Evolutionary conservation across 2,797 vertebrate genomes (phyloP), one percentile per base, ranked within the genome.

Genomic region (Paratrypauchen microcephalus): DNA sequence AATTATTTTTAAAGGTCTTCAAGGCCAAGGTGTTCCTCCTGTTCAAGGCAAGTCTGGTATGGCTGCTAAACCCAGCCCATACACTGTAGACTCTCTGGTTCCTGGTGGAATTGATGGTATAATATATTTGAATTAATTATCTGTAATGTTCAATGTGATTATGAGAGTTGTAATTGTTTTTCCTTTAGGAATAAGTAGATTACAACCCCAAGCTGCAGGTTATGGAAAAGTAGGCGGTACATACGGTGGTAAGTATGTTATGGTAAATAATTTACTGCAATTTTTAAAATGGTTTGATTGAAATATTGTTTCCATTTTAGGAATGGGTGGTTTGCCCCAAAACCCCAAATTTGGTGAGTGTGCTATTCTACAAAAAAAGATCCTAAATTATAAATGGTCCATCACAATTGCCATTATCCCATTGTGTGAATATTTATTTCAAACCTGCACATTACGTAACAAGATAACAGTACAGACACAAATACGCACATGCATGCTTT

Each of bases 51-150:
- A 85, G 69, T 82, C 86, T 72, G 87, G 90, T 91, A 83, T 19
- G 45, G 23, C 75, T 90, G 70, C 80, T 45, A 71, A 36, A 71
- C 83, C 82, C 21, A 65, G 78, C 39, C 87, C 86, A 65, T 91
- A 90, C 73, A 87, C 83, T 16, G 87, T 86, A 62, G 86, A 87
- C 2, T 78, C 83, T 12, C 41, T 87, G 41, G 69, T 86, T 74
- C 77, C 87, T 69, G 79, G 82, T 70, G 84, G 81, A 71, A 59
- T 92, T 3, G 86, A 93, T 64, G 90, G 90, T 92, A 79, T 87
- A 72, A 74, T 2, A 5, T 5, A 54, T 32, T 26, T 41, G 36
- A 1, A 61, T 12, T 9, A 21, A 58, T 58, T 58, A 18, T 28
- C 15, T 60, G 8, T 36, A 36, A 18, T 19, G 15, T 19, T 1